These are phyloP conservation scores for Poeciliopsis presidionis DNA, from an alignment of 2,797 vertebrate genomes.

Conservation along the genomic window DNA sequence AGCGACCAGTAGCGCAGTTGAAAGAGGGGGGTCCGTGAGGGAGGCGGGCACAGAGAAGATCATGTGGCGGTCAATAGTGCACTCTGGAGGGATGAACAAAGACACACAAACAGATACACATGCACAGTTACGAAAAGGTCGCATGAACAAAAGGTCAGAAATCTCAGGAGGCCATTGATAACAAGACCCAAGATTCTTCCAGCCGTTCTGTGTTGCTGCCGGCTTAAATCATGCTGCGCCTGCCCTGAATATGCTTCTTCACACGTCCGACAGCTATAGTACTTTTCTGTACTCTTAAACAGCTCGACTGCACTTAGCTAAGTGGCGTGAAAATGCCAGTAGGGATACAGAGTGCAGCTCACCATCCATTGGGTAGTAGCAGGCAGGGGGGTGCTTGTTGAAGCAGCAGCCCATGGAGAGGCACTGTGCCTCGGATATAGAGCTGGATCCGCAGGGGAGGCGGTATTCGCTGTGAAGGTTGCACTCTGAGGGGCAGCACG, in stretches of 20 bases:
- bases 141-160: slow-evolving; percentile 67
- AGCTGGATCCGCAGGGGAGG: slow-evolving; percentile 73
- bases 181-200: slow-evolving; percentile 65
- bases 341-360: slow-evolving; percentile 50
- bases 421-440: slow-evolving; percentile 68
- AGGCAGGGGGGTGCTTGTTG: slow-evolving; percentile 58
- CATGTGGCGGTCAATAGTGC: slow-evolving; percentile 82
- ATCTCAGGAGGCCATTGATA: slow-evolving; percentile 69
- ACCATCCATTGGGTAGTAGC: slow-evolving; percentile 85
- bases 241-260: slow-evolving; percentile 46
- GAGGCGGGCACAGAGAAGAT: slow-evolving; percentile 80
- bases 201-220: slow-evolving; percentile 55
- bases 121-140: slow-evolving; percentile 55
- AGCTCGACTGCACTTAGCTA: slow-evolving; percentile 47
- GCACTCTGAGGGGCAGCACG: slow-evolving; percentile 76
- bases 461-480: slow-evolving; percentile 71
- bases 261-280: slow-evolving; percentile 38
- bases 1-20: slow-evolving; percentile 68
- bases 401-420: slow-evolving; percentile 81
- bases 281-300: slow-evolving; percentile 41
- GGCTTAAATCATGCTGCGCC: slow-evolving; percentile 44
- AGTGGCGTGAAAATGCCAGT: slow-evolving; percentile 57
- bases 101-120: slow-evolving; percentile 32
- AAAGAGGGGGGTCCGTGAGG: slow-evolving; percentile 76
- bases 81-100: slow-evolving; percentile 71